Evolutionary conservation across 2,888 invertebrate species (phyloP).

Genomic region (Gisinianus flammeolus): DNA sequence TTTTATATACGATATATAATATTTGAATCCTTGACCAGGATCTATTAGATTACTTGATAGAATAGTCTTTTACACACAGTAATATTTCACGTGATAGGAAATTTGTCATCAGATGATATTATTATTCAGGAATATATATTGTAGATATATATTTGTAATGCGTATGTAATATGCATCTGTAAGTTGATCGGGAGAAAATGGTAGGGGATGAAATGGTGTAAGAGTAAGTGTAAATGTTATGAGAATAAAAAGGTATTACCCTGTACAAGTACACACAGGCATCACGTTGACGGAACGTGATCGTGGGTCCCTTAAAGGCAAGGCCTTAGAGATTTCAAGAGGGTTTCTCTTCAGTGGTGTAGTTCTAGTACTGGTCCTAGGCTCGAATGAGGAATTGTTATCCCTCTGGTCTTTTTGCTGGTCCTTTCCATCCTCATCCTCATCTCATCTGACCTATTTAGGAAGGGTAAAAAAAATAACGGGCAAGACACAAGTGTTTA

Average conservation of each 20-base stretch:
- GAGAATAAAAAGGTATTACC: too few species aligned
- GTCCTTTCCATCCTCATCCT: neutral
- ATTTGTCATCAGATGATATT: too few species aligned
- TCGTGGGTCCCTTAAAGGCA: neutral
- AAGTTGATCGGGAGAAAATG: neutral
- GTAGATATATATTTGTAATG: too few species aligned
- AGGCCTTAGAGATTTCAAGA: neutral
- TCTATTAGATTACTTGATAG: too few species aligned
- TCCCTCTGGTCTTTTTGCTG: neutral
- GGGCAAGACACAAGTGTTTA: slow-evolving; percentile 14
- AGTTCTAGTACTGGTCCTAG: neutral
- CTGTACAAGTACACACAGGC: neutral
- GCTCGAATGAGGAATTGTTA: neutral
- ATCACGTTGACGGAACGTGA: neutral
- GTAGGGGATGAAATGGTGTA: neutral
- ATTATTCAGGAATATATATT: too few species aligned
- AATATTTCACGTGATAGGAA: too few species aligned
- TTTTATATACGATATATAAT: too few species aligned
- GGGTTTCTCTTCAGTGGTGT: neutral
- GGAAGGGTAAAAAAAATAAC: slow-evolving; percentile 17
- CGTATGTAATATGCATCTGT: too few species aligned
- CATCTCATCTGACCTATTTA: slow-evolving; percentile 16
- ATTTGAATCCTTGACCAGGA: too few species aligned
- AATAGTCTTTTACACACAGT: too few species aligned
- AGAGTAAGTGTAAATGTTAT: too few species aligned